These are phyloP conservation scores for Camponotus floridanus DNA, from an alignment of 1,140 invertebrate species.

Conservation along the genomic window DNA sequence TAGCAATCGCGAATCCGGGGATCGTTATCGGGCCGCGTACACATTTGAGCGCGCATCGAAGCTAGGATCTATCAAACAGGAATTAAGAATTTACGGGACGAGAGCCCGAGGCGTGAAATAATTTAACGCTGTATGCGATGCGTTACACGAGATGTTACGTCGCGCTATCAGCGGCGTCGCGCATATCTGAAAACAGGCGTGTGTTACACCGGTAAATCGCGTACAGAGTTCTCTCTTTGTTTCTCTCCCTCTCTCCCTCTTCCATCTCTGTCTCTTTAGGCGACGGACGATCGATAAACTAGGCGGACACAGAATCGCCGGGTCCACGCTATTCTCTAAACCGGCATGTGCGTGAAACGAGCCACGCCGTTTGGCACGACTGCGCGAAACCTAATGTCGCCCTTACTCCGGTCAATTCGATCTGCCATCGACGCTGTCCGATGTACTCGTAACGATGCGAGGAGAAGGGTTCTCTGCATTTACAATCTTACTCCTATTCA, in stretches of 20 bases:
- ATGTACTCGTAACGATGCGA: conserved; percentile 24
- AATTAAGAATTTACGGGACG: conserved; percentile 41
- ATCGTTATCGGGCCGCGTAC: background rate
- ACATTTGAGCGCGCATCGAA: background rate
- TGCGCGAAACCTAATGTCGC: conserved; percentile 46
- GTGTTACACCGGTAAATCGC: conserved; percentile 45
- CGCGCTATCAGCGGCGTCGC: background rate
- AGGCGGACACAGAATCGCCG: conserved; percentile 50
- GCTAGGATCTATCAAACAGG: conserved; percentile 16
- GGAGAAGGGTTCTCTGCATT: conserved; percentile 3
- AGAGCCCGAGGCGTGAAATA: conserved; percentile 33
- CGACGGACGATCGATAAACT: conserved; percentile 50
- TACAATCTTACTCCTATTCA: conserved; percentile 4
- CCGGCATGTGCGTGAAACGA: conserved; percentile 22
- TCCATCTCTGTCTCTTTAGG: background rate
- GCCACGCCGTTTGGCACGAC: background rate
- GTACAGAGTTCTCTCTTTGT: background rate
- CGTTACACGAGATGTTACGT: conserved; percentile 22
- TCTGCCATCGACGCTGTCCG: conserved; percentile 23
- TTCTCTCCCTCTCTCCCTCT: background rate
- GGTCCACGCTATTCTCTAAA: conserved; percentile 22
- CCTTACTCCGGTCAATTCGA: conserved; percentile 17
- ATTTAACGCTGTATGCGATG: conserved; percentile 1
- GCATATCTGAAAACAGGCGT: conserved; percentile 40
- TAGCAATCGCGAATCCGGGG: conserved; percentile 32